A percentile compares a stretch with the other conserved stretches of the same genome.
These are phyloP conservation scores for Mola mola DNA, from an alignment of 2,113 vertebrate genomes.

Conservation along the genomic window DNA sequence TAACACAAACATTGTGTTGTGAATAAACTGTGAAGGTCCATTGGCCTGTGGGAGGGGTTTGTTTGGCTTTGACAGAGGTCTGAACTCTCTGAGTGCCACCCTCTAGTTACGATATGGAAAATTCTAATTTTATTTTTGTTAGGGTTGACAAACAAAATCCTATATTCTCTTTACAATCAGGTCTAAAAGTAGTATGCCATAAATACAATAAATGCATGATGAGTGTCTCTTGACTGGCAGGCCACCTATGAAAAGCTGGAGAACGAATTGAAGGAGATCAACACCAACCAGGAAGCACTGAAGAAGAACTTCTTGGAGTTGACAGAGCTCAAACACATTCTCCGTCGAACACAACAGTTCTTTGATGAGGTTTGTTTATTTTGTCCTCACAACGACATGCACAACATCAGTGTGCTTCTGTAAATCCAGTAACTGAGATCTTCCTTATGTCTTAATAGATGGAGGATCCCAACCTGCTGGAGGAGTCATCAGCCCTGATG, in stretches of 20 bases:
- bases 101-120: too few species aligned
- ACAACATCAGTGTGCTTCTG: neutral
- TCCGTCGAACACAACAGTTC: slow-evolving; percentile 97
- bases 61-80: too few species aligned
- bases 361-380: slow-evolving; percentile 92
- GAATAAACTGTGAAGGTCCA: too few species aligned
- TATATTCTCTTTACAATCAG: too few species aligned
- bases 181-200: too few species aligned
- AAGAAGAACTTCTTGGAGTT: slow-evolving; percentile 98
- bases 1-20: too few species aligned
- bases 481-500: slow-evolving; percentile 96
- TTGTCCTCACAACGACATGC: neutral
- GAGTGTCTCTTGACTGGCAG: slow-evolving; percentile 53
- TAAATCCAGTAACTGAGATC: neutral
- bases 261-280: slow-evolving; percentile 98
- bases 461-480: slow-evolving; percentile 98
- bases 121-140: too few species aligned
- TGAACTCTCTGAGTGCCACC: too few species aligned
- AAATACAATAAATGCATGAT: neutral
- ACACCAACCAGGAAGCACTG: slow-evolving; percentile 98
- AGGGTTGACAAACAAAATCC: too few species aligned
- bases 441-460: slow-evolving; percentile 87
- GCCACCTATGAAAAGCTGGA: slow-evolving; percentile 99
- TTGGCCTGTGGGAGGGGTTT: too few species aligned
- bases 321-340: slow-evolving; percentile 97